Percentiles rank a stretch among this genome's conserved stretches.
phyloP scores from a whole-genome alignment of 1,140 invertebrate genomes.

The Acromyrmex echinatior region DNA sequence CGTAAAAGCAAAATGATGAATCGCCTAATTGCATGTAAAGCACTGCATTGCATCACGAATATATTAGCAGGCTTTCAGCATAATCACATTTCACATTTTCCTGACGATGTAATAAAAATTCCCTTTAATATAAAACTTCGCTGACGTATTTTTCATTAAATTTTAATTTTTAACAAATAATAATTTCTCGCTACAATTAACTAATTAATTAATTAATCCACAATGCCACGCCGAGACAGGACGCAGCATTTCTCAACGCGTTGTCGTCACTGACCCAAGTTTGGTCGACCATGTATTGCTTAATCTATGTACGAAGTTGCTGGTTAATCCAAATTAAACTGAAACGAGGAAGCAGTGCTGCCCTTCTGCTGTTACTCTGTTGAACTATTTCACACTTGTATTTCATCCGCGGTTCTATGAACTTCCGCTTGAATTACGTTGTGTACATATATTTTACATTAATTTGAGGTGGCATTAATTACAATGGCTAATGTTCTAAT shows the following conservation, averaged over 20 bases:
- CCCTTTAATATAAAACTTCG: not conserved
- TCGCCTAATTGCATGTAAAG: not conserved
- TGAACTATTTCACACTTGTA: not conserved
- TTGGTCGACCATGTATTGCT: constrained; percentile 48
- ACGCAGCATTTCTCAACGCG: constrained; percentile 16
- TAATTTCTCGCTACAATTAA: not conserved
- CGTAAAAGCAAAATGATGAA: constrained; percentile 10
- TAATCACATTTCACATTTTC: constrained; percentile 26
- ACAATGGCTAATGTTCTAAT: not conserved
- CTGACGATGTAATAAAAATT: not conserved
- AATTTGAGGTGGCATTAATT: constrained; percentile 19
- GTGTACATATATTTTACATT: not conserved
- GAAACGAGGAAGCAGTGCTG: constrained; percentile 8
- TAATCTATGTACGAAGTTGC: constrained; percentile 42
- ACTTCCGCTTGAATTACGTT: constrained; percentile 10
- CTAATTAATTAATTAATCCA: constrained; percentile 44
- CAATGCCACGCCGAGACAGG: not conserved
- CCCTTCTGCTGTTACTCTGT: not conserved
- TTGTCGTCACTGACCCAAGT: constrained; percentile 34
- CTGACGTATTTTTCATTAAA: not conserved
- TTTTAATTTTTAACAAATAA: constrained; percentile 23
- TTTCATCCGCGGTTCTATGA: not conserved
- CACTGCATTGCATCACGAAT: not conserved
- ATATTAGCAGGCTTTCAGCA: constrained; percentile 7
- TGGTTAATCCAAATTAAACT: constrained; percentile 57